A percentile compares a stretch with the other conserved stretches of the same genome.
Conservation (phyloP, 2,888 invertebrate genomes). For the Nephrotoma flavescens region DNA sequence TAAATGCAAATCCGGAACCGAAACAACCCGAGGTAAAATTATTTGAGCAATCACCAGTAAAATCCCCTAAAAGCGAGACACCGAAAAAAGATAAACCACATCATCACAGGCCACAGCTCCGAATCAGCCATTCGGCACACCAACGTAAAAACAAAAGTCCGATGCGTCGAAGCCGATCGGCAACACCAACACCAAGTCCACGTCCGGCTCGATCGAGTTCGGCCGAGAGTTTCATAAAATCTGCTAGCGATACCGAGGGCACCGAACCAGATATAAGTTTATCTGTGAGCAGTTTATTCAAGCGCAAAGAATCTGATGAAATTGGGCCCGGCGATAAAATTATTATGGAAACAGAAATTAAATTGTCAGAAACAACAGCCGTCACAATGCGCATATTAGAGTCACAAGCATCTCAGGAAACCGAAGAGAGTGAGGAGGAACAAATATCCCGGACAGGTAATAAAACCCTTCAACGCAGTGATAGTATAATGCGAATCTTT, state of each 20-base stretch:
- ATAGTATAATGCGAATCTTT: conserved; percentile 41
- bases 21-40: background rate
- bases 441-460: conserved; percentile 28
- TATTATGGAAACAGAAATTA: conserved; percentile 70
- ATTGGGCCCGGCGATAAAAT: conserved; percentile 43
- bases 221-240: background rate
- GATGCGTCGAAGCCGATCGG: background rate
- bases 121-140: background rate
- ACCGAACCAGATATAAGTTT: background rate
- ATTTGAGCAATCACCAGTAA: background rate
- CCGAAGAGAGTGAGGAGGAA: conserved; percentile 25
- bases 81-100: background rate
- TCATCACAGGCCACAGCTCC: background rate
- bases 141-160: conserved; percentile 7
- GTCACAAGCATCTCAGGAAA: conserved; percentile 5
- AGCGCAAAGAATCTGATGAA: conserved; percentile 19
- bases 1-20: background rate
- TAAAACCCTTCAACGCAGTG: conserved; percentile 15
- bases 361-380: conserved; percentile 63
- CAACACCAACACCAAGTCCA: background rate
- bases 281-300: background rate
- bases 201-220: background rate
- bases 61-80: background rate
- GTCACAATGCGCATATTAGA: conserved; percentile 75
- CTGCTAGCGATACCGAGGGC: background rate